Conservation (phyloP, 2,113 vertebrate species). For the Barbus barbus region DNA sequence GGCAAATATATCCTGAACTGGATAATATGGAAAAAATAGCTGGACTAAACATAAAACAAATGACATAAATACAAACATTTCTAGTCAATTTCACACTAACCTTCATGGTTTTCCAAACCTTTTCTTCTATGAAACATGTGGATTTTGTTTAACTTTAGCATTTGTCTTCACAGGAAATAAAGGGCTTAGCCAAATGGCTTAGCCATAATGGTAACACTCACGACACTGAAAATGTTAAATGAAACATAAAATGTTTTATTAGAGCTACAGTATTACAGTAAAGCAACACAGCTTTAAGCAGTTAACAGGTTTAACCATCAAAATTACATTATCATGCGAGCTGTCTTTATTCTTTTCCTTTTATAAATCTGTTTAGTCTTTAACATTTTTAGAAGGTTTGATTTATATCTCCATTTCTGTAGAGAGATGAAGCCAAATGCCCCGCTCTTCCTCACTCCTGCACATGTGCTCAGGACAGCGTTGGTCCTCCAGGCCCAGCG, state of each 20-base stretch:
- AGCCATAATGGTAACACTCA: too few species aligned
- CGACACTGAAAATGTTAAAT: too few species aligned
- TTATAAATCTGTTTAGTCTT: not conserved
- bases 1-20: too few species aligned
- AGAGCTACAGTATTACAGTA: not conserved
- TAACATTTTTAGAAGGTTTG: not conserved
- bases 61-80: not conserved
- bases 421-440: conserved; percentile 98
- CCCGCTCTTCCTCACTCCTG: conserved; percentile 94
- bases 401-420: conserved; percentile 46
- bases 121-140: not conserved
- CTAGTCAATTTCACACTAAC: not conserved
- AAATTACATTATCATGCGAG: not conserved
- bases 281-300: not conserved
- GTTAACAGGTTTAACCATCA: not conserved
- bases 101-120: not conserved
- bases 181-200: conserved; percentile 22
- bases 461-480: conserved; percentile 94
- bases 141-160: conserved; percentile 5
- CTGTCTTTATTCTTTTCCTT: not conserved
- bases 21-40: too few species aligned
- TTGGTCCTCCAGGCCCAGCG: conserved; percentile 91
- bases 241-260: not conserved
- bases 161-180: not conserved
- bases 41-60: not conserved